phyloP scores from a whole-genome alignment of 2,113 vertebrate species.

The Sarotherodon lohbergeri region DNA sequence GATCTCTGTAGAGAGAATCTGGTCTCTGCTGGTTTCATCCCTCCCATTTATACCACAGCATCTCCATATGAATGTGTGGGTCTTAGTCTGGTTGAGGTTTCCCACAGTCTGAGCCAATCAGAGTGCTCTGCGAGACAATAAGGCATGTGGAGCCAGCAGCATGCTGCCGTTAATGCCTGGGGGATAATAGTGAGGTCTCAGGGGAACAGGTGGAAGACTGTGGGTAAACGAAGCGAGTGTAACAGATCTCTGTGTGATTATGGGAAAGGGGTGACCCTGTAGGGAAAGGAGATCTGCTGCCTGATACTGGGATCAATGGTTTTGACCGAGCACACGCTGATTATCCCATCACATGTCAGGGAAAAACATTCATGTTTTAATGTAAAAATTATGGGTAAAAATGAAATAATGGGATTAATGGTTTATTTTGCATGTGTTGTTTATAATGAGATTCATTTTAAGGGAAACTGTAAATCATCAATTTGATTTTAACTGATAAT shows the following conservation, averaged over 20 bases:
- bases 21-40: constrained; percentile 49
- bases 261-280: constrained; percentile 52
- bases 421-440: not conserved
- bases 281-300: not conserved
- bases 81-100: constrained; percentile 51
- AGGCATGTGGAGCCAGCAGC: not conserved
- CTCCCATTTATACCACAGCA: constrained; percentile 69
- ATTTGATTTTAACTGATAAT: not conserved
- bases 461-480: not conserved
- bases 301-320: not conserved
- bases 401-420: not conserved
- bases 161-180: not conserved
- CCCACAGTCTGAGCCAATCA: constrained; percentile 70
- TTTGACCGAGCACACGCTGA: not conserved
- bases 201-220: constrained; percentile 20
- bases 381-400: too few relatives aligned
- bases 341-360: not conserved
- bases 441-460: not conserved
- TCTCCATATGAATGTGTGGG: constrained; percentile 74
- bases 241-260: constrained; percentile 21
- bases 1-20: constrained; percentile 60
- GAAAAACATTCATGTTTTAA: not conserved
- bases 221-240: not conserved
- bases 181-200: constrained; percentile 27
- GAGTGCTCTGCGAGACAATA: not conserved